phyloP scores from a whole-genome alignment of 2,797 vertebrate species.

The Propithecus perrieri region DNA sequence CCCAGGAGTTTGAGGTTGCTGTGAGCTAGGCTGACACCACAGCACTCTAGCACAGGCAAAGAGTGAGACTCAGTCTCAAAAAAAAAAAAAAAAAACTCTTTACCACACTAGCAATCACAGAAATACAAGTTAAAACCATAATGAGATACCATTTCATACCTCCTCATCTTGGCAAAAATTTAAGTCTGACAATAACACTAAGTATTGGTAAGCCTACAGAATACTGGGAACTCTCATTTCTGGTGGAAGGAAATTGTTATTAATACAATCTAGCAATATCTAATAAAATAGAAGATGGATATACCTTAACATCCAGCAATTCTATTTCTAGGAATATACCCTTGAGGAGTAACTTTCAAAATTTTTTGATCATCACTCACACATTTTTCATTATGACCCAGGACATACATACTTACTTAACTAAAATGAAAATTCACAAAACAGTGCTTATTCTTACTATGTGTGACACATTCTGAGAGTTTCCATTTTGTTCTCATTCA shows the following conservation, averaged over 20 bases:
- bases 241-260: background rate
- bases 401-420: background rate
- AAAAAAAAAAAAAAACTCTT: background rate
- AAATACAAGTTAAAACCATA: constrained; percentile 34
- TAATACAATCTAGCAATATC: background rate
- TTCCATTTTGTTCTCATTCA: constrained; percentile 60
- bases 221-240: background rate
- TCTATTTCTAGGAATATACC: constrained; percentile 2
- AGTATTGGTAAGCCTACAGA: background rate
- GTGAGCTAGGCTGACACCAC: no score
- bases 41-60: no score
- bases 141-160: background rate
- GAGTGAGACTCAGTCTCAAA: no score
- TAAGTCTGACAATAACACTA: background rate
- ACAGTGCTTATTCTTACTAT: constrained; percentile 45
- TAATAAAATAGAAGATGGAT: background rate
- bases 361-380: background rate
- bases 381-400: constrained; percentile 25
- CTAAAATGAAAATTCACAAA: constrained; percentile 53
- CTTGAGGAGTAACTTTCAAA: background rate
- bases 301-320: background rate
- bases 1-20: no score
- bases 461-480: constrained; percentile 49
- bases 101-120: constrained; percentile 1
- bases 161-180: background rate